Conservation (phyloP, 2,797 vertebrate species). For the Rhinogobio ventralis region DNA sequence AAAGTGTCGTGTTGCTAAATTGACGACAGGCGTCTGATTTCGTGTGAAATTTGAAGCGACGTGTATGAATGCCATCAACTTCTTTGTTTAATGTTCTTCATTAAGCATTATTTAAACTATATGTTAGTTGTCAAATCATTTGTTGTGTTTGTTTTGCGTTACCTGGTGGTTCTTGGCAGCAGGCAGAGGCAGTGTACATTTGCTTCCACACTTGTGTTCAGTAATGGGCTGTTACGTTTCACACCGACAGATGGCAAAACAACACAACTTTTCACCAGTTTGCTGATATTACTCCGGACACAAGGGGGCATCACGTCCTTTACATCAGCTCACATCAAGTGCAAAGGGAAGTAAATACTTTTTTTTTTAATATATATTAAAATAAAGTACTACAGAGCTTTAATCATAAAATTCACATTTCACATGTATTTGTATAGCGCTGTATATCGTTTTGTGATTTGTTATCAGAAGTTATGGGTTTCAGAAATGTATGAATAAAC, state of each 20-base stretch:
- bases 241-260: background rate
- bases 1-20: background rate
- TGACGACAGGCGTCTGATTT: background rate
- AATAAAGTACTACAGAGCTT: background rate
- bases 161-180: slow-evolving; percentile 1
- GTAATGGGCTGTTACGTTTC: background rate
- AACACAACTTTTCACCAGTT: slow-evolving; percentile 15
- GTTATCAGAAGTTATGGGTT: too few relatives aligned
- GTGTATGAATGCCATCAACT: background rate
- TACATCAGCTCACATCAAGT: background rate
- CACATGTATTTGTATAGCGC: too few relatives aligned
- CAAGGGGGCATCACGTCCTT: background rate
- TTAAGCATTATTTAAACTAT: background rate
- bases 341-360: background rate
- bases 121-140: background rate
- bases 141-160: background rate
- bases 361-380: background rate
- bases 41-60: background rate
- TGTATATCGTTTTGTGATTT: background rate
- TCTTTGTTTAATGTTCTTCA: background rate
- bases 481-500: too few relatives aligned
- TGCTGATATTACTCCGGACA: background rate
- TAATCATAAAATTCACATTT: background rate
- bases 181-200: background rate
- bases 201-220: background rate